Conservation (phyloP, 2,888 invertebrate species). For the Hylaea fasciaria region DNA sequence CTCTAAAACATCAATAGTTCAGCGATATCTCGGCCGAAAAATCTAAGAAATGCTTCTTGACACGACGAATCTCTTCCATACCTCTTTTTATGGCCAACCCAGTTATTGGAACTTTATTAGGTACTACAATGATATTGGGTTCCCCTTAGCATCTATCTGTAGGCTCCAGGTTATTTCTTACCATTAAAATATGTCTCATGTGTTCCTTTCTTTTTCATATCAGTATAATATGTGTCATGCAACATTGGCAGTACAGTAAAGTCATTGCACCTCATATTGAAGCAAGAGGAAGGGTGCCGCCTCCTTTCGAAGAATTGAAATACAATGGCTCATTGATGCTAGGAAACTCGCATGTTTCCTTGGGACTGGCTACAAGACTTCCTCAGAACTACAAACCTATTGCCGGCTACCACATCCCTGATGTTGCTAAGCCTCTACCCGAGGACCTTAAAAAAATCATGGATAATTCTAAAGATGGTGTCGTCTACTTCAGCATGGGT, state of each 20-base stretch:
- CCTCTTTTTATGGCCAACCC: too few species aligned
- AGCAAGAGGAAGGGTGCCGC: constrained; percentile 53
- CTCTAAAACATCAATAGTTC: too few species aligned
- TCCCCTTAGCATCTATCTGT: too few species aligned
- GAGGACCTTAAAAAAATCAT: constrained; percentile 67
- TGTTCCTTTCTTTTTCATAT: neutral
- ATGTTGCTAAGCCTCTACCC: constrained; percentile 57
- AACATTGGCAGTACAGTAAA: constrained; percentile 26
- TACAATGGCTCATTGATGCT: constrained; percentile 64
- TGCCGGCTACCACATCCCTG: constrained; percentile 67
- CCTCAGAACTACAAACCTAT: constrained; percentile 63
- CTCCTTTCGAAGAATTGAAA: constrained; percentile 51
- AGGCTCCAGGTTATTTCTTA: too few species aligned
- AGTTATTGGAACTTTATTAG: too few species aligned
- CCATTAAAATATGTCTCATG: neutral
- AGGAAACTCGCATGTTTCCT: constrained; percentile 60
- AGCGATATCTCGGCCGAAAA: too few species aligned
- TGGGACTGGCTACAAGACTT: constrained; percentile 50
- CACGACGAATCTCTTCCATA: too few species aligned
- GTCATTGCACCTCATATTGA: constrained; percentile 47
- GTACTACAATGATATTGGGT: too few species aligned
- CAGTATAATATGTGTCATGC: constrained; percentile 27
- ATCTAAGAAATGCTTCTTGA: too few species aligned
- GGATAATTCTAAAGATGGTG: constrained; percentile 71
- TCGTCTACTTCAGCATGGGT: constrained; percentile 81